Conservation (phyloP, 2,797 vertebrate species). For the Sarcoramphus papa region DNA sequence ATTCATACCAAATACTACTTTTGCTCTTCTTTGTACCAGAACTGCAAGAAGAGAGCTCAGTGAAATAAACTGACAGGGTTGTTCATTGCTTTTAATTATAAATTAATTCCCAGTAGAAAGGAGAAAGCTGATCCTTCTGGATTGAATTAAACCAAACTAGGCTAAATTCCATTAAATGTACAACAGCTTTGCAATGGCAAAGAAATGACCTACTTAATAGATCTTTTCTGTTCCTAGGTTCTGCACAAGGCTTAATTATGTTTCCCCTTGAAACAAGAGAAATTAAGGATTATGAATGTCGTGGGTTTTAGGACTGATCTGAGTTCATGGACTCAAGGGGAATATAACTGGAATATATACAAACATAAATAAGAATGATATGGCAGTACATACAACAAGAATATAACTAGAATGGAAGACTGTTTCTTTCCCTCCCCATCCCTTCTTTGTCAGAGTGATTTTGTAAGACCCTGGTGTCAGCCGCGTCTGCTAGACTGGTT, state of each 20-base stretch:
- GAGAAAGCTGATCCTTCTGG: conserved; percentile 24
- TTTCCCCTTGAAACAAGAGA: conserved; percentile 44
- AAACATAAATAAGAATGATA: background rate
- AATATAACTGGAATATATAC: background rate
- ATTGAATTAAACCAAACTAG: conserved; percentile 47
- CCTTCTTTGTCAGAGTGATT: background rate
- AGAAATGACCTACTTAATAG: conserved; percentile 49
- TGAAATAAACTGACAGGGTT: background rate
- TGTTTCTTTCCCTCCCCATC: background rate
- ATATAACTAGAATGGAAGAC: background rate
- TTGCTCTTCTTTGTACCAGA: conserved; percentile 1
- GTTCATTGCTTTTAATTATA: conserved; percentile 55
- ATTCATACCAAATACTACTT: background rate
- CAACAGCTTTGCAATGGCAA: conserved; percentile 29
- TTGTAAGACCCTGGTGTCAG: background rate
- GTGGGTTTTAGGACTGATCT: background rate
- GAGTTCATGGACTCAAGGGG: background rate
- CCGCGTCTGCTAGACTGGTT: background rate
- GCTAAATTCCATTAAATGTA: conserved; percentile 52
- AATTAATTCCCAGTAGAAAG: conserved; percentile 51
- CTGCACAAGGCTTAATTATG: conserved; percentile 52
- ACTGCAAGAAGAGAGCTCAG: background rate
- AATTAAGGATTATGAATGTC: conserved; percentile 27
- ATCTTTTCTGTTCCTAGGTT: conserved; percentile 33
- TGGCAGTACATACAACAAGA: background rate